Base-by-base conservation (phyloP, 2,888 invertebrate genomes). In the Polyommatus icarus region DNA sequence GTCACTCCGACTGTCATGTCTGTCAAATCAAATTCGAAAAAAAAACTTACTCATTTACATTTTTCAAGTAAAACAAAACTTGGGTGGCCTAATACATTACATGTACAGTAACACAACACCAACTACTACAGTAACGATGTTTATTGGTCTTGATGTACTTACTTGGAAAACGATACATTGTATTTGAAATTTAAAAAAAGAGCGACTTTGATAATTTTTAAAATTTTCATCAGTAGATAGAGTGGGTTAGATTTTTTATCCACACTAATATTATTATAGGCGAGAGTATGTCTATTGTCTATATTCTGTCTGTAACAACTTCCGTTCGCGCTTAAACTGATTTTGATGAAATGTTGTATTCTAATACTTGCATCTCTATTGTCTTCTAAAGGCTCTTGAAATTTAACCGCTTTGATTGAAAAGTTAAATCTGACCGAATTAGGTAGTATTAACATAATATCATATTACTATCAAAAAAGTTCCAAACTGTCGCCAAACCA, bases 71-170 rank as follows among this genome's bases (percentile, higher is more conserved):
- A 67, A 67, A 67, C 61, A 67, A 67, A 32, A 29, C 67, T 7
- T 67, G 67, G 67, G 67, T 67, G 29, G 67, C 15, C 67, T 67
- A 67, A 29, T 67, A 67, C 61, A 61, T 24, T n/a, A 61, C 29
- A 32, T 24, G 24, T 18, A 32, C 67, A 67, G 67, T 67, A 67
- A 67, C 18, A 32, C 67, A 29, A 67, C 67, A 67, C 67, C 67
- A 32, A 67, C 67, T 67, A 67, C 67, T 18, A 32, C 67, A 67
- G 67, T 67, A 29, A 67, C 29, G 3, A 59, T 67, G 67, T 67
- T 67, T 67, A 67, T 67, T 67, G 67, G 61, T 29, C 61, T 32
- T 29, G 20, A 12, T 8, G 59, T 59, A 59, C 59, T 54, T 59
- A 59, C 59, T 54, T 24, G 61, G 20, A 61, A 61, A 61, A 0